Evolutionary conservation across 2,888 invertebrate species (phyloP).

Genomic region (Noctuana brunneofusca): DNA sequence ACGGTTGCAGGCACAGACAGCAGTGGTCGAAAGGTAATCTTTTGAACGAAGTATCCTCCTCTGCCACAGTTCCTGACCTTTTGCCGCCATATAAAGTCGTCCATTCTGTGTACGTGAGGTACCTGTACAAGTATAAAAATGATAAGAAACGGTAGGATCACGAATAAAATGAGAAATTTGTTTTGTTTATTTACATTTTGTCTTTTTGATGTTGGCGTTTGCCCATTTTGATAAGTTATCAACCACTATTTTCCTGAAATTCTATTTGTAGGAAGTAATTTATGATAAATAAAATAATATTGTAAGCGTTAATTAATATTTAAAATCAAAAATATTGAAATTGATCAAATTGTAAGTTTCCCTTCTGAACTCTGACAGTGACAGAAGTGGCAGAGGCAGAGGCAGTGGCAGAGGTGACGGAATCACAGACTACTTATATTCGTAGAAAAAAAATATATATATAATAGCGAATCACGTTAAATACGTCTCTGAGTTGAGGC

Average conservation of each 20-base stretch:
- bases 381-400: too few species aligned
- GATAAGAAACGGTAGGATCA: not conserved
- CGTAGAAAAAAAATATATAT: too few species aligned
- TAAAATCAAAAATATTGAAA: not conserved
- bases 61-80: constrained; percentile 85
- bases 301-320: not conserved
- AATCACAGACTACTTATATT: too few species aligned
- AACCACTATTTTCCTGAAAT: not conserved
- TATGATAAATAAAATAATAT: not conserved
- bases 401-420: too few species aligned
- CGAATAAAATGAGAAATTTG: too few species aligned
- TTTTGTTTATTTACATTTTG: constrained; percentile 87
- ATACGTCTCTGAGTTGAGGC: too few species aligned
- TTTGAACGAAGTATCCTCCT: constrained; percentile 92
- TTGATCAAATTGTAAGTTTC: too few species aligned
- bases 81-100: constrained; percentile 95
- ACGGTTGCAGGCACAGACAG: constrained; percentile 95
- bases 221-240: constrained; percentile 87
- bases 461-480: too few species aligned
- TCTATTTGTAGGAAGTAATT: not conserved
- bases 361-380: too few species aligned
- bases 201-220: constrained; percentile 97
- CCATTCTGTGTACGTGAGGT: constrained; percentile 94
- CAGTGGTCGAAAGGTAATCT: constrained; percentile 97
- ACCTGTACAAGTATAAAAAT: constrained; percentile 76